Evolutionary conservation across 2,113 vertebrate genomes (phyloP), one percentile per base, ranked within the genome.

Genomic region (Carlito syrichta): DNA sequence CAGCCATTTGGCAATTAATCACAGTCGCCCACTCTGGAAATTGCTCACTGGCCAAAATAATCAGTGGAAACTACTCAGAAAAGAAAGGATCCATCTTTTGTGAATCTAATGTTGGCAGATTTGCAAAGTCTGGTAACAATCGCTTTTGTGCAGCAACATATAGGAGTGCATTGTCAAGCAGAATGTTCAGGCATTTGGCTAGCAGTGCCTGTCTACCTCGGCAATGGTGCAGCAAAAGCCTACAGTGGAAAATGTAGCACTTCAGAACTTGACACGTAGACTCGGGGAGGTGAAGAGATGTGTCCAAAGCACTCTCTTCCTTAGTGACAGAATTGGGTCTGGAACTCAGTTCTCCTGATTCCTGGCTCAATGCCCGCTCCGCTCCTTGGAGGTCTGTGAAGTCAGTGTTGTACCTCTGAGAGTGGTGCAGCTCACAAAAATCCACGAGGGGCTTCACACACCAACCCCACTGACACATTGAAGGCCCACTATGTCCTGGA

Each of bases 1-100:
- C 86, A 96, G 96, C 19, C 86, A 87, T 84, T 97, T 94, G 94
- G 93, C 74, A 93, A 96, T 97, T 93, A 94, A 95, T 97, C 97
- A 96, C 45, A 48, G 22, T 95, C 78, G 89, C 23, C 74, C 9
- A 62, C 35, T 58, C 84, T 86, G 95, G 93, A 89, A 89, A 94
- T 25, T 97, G 58, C 60, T 93, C 63, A 54, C 43, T 91, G 94
- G 83, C 95, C 77, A 96, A 97, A 92, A 92, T 76, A 95, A 95
- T 96, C 89, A 91, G 63, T 91, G 89, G 73, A 94, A 96, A 84
- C 79, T 58, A n/a, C 83, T 86, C 84, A 68, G 82, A 94, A 85
- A 83, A 96, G 94, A 79, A 88, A 81, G 52, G 69, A 94, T 91
- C 50, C 40, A 79, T 95, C 86, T 96, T 97, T 91, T 95, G 22